A percentile compares a stretch with the other conserved stretches of the same genome.
Conservation (phyloP, 1,140 invertebrate genomes). For the Heliconius nattereri region DNA sequence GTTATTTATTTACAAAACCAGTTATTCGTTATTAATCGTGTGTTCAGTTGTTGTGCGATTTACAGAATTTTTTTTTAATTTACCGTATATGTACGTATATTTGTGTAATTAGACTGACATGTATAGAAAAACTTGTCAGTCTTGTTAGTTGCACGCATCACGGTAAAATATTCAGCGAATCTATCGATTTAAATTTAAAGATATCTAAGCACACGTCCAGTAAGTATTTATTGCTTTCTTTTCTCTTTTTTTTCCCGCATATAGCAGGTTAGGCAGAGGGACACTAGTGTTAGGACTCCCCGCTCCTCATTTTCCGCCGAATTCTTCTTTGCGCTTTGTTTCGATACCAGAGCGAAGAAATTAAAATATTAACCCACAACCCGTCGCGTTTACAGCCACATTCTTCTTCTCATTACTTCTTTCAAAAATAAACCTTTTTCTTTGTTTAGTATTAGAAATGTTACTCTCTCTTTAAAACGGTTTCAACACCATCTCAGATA, state of each 20-base stretch:
- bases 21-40: background rate
- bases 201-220: background rate
- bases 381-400: no score
- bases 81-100: background rate
- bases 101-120: background rate
- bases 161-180: background rate
- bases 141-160: background rate
- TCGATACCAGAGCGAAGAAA: no score
- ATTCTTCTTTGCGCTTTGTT: no score
- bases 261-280: no score
- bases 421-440: background rate
- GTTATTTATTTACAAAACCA: background rate
- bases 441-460: background rate
- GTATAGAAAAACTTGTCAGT: background rate
- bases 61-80: background rate
- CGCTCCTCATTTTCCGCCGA: no score
- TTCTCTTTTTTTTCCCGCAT: background rate
- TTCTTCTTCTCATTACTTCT: no score
- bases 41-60: background rate
- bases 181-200: background rate
- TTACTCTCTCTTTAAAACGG: background rate
- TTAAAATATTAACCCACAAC: no score
- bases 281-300: no score
- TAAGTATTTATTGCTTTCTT: background rate
- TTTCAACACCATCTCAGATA: conserved; percentile 1